Evolutionary conservation across 2,797 vertebrate species (phyloP).

Genomic region (Brachyalestes nurse): DNA sequence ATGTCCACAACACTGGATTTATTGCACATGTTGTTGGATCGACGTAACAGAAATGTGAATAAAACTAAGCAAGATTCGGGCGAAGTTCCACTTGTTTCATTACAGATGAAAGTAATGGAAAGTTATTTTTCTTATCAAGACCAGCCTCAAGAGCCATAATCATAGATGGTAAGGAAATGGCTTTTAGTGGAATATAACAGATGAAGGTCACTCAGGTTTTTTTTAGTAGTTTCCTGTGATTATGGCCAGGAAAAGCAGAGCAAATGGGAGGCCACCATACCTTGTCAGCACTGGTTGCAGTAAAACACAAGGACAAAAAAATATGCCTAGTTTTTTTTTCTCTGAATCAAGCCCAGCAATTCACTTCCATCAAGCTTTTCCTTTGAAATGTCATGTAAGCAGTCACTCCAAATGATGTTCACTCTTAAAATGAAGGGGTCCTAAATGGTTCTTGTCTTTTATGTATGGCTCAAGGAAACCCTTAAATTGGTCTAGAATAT

Average conservation of each 20-base stretch:
- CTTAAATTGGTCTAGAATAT: neutral
- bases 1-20: neutral
- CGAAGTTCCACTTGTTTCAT: neutral
- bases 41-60: neutral
- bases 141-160: neutral
- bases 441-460: neutral
- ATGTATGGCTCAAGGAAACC: neutral
- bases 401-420: neutral
- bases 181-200: slow-evolving; percentile 3
- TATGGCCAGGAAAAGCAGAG: slow-evolving; percentile 35
- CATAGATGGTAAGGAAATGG: slow-evolving; percentile 10
- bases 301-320: neutral
- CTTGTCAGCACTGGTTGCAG: neutral
- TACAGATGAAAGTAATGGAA: neutral
- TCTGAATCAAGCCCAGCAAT: neutral
- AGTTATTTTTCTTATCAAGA: neutral
- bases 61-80: neutral
- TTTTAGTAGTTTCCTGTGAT: slow-evolving; percentile 37
- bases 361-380: too few relatives aligned
- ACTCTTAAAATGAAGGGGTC: neutral
- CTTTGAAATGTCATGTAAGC: neutral
- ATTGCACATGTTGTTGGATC: neutral
- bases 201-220: slow-evolving; percentile 6
- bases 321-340: neutral
- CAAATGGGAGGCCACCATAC: neutral